phyloP scores from a whole-genome alignment of 2,113 vertebrate species.

The Haemorhous mexicanus region DNA sequence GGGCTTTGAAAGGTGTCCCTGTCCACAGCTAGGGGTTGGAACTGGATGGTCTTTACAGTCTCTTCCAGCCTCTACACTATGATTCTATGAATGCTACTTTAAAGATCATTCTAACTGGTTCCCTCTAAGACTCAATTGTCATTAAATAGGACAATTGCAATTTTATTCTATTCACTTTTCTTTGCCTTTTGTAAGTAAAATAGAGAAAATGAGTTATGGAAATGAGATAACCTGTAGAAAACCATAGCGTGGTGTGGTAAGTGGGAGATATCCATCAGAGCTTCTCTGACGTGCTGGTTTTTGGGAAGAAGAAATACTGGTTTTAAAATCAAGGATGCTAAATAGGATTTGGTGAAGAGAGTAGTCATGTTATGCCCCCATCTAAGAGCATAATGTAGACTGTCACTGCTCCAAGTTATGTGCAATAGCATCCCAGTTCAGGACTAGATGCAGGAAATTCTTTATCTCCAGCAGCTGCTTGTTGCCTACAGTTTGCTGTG shows the following conservation, averaged over 20 bases:
- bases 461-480: background rate
- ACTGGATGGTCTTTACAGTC: background rate
- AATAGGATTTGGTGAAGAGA: background rate
- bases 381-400: background rate
- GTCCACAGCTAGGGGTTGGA: background rate
- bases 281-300: background rate
- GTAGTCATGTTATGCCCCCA: background rate
- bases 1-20: background rate
- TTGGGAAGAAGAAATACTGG: background rate
- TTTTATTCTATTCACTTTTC: background rate
- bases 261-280: background rate
- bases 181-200: background rate
- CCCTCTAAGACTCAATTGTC: background rate
- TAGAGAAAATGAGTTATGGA: background rate
- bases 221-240: background rate
- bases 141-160: background rate
- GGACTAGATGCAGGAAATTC: background rate
- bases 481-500: background rate
- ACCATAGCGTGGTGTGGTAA: background rate
- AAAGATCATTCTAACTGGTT: background rate
- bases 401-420: background rate
- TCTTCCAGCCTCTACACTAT: background rate
- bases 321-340: background rate
- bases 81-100: background rate
- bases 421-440: background rate